Conservation (phyloP, 2,113 vertebrate genomes). For the Plestiodon gilberti region DNA sequence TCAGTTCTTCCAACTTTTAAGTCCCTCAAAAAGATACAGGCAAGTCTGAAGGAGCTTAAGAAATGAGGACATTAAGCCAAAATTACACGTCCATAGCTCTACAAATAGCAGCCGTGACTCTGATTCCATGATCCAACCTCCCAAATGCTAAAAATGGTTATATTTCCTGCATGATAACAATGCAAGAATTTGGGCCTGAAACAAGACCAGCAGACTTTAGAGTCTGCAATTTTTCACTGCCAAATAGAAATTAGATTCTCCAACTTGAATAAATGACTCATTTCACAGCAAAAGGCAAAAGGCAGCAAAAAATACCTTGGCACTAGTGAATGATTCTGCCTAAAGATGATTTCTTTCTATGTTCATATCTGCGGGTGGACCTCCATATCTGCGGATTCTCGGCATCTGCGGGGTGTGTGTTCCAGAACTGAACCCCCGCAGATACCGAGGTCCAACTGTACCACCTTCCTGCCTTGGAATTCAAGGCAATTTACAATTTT, state of each 20-base stretch:
- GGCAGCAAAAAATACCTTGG: constrained; percentile 43
- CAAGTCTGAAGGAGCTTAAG: background rate
- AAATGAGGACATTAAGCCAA: background rate
- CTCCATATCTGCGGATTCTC: too few relatives aligned
- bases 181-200: background rate
- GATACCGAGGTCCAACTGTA: too few relatives aligned
- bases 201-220: constrained; percentile 36
- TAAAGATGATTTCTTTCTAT: constrained; percentile 18
- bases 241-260: constrained; percentile 65
- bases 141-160: background rate
- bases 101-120: background rate
- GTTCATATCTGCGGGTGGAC: too few relatives aligned
- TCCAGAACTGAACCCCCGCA: too few relatives aligned
- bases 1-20: background rate
- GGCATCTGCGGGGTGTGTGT: too few relatives aligned
- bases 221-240: constrained; percentile 41
- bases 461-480: too few relatives aligned
- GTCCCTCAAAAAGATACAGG: background rate
- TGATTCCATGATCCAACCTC: background rate
- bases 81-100: background rate
- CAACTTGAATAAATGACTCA: constrained; percentile 42
- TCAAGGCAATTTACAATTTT: too few relatives aligned
- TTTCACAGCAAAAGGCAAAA: constrained; percentile 55
- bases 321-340: constrained; percentile 25
- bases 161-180: background rate